phyloP scores from a whole-genome alignment of 2,113 vertebrate genomes.

The Conger conger region DNA sequence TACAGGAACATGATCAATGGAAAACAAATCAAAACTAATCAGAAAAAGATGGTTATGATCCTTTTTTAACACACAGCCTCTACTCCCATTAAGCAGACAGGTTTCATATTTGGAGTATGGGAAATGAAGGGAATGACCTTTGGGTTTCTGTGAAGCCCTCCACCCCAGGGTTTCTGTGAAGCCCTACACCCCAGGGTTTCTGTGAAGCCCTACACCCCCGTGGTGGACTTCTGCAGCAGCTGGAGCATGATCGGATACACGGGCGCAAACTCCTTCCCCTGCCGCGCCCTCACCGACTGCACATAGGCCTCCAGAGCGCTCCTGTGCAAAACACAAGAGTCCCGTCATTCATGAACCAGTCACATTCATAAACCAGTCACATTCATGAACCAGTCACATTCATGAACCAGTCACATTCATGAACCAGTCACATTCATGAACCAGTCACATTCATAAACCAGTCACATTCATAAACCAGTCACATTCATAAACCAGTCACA shows the following conservation, averaged over 20 bases:
- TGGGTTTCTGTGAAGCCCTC: no score
- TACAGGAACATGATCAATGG: neutral
- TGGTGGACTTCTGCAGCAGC: conserved; percentile 83
- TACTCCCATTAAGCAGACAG: neutral
- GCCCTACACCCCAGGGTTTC: no score
- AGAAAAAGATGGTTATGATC: neutral
- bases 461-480: no score
- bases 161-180: no score
- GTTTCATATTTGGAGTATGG: neutral
- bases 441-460: no score
- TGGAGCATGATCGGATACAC: conserved; percentile 96
- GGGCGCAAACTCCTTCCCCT: conserved; percentile 90
- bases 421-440: no score
- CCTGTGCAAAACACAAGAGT: conserved; percentile 59
- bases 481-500: no score
- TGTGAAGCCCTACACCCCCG: conserved; percentile 62
- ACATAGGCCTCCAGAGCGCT: conserved; percentile 93
- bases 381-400: no score
- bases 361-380: neutral
- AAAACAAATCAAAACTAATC: neutral
- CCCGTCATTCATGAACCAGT: no score
- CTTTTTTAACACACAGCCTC: neutral
- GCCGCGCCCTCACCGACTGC: conserved; percentile 84
- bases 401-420: no score
- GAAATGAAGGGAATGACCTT: neutral